phyloP scores from a whole-genome alignment of 2,888 invertebrate genomes.

The Tachina fera region DNA sequence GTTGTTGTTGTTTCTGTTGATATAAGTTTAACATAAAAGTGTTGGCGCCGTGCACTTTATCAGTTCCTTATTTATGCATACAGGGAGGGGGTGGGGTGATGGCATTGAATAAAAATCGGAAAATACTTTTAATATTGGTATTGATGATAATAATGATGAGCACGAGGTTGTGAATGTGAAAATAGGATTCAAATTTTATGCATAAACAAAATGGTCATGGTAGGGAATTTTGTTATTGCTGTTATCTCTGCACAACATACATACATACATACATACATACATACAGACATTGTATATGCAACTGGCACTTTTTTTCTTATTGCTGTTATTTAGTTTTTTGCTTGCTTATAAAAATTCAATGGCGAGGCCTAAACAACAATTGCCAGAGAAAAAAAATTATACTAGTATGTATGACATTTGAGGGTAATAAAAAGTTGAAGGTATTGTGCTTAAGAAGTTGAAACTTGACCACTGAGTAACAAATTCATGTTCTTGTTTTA shows the following conservation, averaged over 20 bases:
- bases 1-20: background rate
- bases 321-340: constrained; percentile 8
- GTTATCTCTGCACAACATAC: background rate
- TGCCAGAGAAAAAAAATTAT: background rate
- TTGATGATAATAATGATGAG: constrained; percentile 31
- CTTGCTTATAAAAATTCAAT: constrained; percentile 45
- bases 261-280: background rate
- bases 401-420: constrained; percentile 22
- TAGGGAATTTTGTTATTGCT: constrained; percentile 20
- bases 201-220: constrained; percentile 64
- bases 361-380: constrained; percentile 24
- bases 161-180: constrained; percentile 41
- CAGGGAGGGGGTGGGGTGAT: constrained; percentile 47
- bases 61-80: constrained; percentile 61
- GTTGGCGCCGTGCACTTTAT: constrained; percentile 65
- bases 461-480: too few species aligned
- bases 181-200: constrained; percentile 35
- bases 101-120: constrained; percentile 62
- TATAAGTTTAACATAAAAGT: constrained; percentile 44
- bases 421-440: constrained; percentile 5
- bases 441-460: too few species aligned
- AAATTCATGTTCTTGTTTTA: too few species aligned
- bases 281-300: background rate
- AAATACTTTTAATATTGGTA: constrained; percentile 53
- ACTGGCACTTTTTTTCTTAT: background rate